Evolutionary conservation across 2,888 invertebrate genomes (phyloP).

Genomic region (Mythimna loreyi): DNA sequence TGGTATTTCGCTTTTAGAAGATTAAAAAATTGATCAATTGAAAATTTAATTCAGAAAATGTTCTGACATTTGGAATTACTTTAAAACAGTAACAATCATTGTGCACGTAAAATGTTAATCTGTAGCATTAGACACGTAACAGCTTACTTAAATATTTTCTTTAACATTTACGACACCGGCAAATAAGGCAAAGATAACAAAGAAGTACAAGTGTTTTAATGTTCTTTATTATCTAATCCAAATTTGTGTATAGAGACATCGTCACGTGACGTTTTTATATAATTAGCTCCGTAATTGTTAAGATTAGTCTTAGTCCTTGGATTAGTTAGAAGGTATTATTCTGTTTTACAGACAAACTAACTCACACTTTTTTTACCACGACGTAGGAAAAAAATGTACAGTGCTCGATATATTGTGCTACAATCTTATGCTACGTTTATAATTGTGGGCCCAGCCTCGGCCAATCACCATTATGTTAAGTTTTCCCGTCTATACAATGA

Average conservation of each 20-base stretch:
- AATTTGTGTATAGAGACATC: slow-evolving; percentile 30
- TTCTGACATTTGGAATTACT: not conserved
- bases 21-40: not conserved
- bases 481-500: too few species aligned
- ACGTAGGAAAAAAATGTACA: not conserved
- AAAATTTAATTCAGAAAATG: not conserved
- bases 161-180: slow-evolving; percentile 45
- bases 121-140: slow-evolving; percentile 40
- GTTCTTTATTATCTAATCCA: slow-evolving; percentile 53
- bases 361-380: not conserved
- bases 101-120: slow-evolving; percentile 39
- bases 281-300: slow-evolving; percentile 40
- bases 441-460: too few species aligned
- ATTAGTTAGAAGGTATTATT: slow-evolving; percentile 26
- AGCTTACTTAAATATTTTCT: slow-evolving; percentile 61
- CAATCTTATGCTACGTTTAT: too few species aligned
- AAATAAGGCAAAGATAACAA: slow-evolving; percentile 60
- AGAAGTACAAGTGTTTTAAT: slow-evolving; percentile 51
- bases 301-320: slow-evolving; percentile 39
- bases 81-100: not conserved
- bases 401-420: too few species aligned
- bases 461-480: too few species aligned
- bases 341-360: not conserved
- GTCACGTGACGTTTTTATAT: slow-evolving; percentile 33
- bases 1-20: too few species aligned